Evolutionary conservation across 2,113 vertebrate genomes (phyloP).

Genomic region (Stigmatopora nigra): DNA sequence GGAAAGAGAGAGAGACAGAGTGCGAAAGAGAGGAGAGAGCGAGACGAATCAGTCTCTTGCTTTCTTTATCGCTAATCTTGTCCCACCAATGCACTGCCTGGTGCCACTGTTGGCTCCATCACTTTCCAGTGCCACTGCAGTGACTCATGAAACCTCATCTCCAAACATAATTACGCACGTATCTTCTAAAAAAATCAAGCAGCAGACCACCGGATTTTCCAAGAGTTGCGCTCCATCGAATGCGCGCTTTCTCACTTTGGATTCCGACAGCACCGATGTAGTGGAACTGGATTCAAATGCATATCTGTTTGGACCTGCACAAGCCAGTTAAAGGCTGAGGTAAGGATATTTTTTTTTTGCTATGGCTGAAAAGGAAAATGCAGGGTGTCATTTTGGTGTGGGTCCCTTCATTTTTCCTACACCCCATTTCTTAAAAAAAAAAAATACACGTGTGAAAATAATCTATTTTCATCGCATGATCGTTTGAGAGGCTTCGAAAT

Average conservation of each 20-base stretch:
- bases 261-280: constrained; percentile 28
- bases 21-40: constrained; percentile 34
- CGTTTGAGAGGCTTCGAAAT: not conserved
- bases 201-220: constrained; percentile 21
- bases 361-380: not conserved
- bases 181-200: not conserved
- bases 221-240: constrained; percentile 48
- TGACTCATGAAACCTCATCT: constrained; percentile 66
- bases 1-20: constrained; percentile 41
- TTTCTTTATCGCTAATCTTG: constrained; percentile 71
- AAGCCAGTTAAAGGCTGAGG: constrained; percentile 28
- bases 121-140: constrained; percentile 57
- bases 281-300: constrained; percentile 43
- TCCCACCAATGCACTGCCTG: constrained; percentile 58
- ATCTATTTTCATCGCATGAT: not conserved
- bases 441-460: not conserved
- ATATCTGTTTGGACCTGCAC: constrained; percentile 24
- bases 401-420: not conserved
- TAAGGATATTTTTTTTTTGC: constrained; percentile 23
- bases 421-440: too few relatives aligned
- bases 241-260: constrained; percentile 56
- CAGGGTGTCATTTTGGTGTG: not conserved
- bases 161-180: constrained; percentile 48
- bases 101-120: constrained; percentile 62
- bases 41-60: constrained; percentile 50